phyloP scores from a whole-genome alignment of 1,140 invertebrate species.

The Diachasmimorpha longicaudata region DNA sequence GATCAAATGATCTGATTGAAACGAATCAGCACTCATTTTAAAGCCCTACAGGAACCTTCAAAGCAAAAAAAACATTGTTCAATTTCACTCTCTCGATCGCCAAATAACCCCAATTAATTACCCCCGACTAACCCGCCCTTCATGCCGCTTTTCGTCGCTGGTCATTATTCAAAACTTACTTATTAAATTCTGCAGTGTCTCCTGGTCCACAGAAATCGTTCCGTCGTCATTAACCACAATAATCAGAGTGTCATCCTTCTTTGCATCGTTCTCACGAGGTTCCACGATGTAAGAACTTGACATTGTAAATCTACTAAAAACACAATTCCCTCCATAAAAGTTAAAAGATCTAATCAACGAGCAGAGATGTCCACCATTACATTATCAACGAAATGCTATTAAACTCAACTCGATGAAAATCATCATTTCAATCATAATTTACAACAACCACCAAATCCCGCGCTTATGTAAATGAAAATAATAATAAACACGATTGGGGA shows the following conservation, averaged over 20 bases:
- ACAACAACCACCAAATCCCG: constrained; percentile 10
- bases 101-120: too few species aligned
- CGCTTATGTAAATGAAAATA: constrained; percentile 17
- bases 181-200: constrained; percentile 73
- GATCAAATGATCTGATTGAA: constrained; percentile 39
- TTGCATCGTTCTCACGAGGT: constrained; percentile 46
- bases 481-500: constrained; percentile 28
- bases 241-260: constrained; percentile 66
- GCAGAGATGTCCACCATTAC: not conserved
- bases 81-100: too few species aligned
- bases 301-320: constrained; percentile 43
- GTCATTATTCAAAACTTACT: constrained; percentile 62
- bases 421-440: not conserved
- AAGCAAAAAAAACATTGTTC: too few species aligned
- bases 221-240: constrained; percentile 78
- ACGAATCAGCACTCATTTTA: not conserved
- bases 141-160: too few species aligned
- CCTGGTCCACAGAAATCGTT: constrained; percentile 72
- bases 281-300: constrained; percentile 57
- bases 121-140: too few species aligned
- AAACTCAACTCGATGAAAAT: not conserved
- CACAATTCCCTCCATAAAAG: not conserved
- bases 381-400: not conserved
- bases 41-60: too few species aligned
- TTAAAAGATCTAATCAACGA: not conserved